Conservation (phyloP, 2,888 invertebrate species). For the Drosophila colorata region DNA sequence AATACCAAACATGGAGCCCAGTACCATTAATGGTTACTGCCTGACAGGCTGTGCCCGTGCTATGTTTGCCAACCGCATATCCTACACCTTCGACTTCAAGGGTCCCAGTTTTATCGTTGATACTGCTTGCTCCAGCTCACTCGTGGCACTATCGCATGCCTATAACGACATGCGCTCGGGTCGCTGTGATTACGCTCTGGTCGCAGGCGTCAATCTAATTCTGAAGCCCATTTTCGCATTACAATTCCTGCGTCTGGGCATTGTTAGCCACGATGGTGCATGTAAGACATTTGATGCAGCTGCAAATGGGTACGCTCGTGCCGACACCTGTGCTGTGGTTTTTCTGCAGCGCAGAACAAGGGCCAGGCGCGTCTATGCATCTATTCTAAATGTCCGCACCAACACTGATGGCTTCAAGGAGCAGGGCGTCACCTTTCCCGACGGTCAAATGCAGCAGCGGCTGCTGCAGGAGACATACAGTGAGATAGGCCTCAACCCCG, state of each 20-base stretch:
- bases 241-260: slow-evolving; percentile 96
- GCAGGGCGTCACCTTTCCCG: slow-evolving; percentile 95
- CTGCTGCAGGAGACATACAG: slow-evolving; percentile 94
- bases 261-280: slow-evolving; percentile 93
- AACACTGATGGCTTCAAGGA: slow-evolving; percentile 97
- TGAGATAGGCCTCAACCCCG: slow-evolving; percentile 92
- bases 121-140: slow-evolving; percentile 98
- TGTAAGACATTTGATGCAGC: slow-evolving; percentile 98
- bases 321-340: slow-evolving; percentile 94
- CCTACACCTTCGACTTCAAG: slow-evolving; percentile 97
- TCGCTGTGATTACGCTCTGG: slow-evolving; percentile 97
- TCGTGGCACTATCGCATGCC: slow-evolving; percentile 96
- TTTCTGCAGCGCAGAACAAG: slow-evolving; percentile 91
- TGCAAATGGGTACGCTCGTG: slow-evolving; percentile 96
- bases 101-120: slow-evolving; percentile 99
- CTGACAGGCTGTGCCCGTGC: slow-evolving; percentile 97
- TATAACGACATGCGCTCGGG: slow-evolving; percentile 92
- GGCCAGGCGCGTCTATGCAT: slow-evolving; percentile 93
- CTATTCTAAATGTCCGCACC: slow-evolving; percentile 93
- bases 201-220: slow-evolving; percentile 95
- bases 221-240: slow-evolving; percentile 96
- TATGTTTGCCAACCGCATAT: slow-evolving; percentile 98
- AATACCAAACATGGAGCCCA: slow-evolving; percentile 92
- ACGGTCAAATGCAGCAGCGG: slow-evolving; percentile 91
- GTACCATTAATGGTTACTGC: slow-evolving; percentile 94